Conservation (phyloP, 2,113 vertebrate genomes). For the Brachypteracias leptosomus region DNA sequence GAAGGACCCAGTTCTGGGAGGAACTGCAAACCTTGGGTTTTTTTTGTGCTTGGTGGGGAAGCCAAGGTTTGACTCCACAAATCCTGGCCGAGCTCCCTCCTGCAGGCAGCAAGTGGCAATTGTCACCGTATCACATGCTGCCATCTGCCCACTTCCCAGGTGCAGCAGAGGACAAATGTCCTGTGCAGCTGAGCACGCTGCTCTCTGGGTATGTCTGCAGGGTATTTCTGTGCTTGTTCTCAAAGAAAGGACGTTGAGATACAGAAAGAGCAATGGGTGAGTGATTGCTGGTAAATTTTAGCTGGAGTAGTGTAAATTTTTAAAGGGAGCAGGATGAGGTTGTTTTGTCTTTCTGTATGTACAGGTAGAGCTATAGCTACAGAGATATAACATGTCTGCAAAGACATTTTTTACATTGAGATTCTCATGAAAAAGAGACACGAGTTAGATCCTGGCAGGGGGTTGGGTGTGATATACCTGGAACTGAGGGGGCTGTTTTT, state of each 20-base stretch:
- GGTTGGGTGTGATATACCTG: neutral
- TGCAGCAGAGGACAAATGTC: neutral
- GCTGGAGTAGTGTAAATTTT: neutral
- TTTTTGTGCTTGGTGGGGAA: neutral
- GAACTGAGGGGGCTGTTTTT: neutral
- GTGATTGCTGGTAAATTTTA: neutral
- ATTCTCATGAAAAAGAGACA: neutral
- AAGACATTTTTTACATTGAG: neutral
- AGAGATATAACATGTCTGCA: neutral
- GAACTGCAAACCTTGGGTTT: neutral
- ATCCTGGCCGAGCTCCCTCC: neutral
- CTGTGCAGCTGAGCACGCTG: neutral
- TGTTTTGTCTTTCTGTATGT: neutral
- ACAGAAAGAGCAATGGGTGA: neutral
- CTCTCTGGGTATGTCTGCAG: neutral
- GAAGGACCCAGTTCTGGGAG: neutral
- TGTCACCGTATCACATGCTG: neutral
- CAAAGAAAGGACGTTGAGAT: neutral
- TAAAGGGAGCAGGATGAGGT: neutral
- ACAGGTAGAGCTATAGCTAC: neutral
- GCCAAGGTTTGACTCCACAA: neutral
- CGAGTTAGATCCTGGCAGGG: neutral
- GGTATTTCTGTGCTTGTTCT: neutral
- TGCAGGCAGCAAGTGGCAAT: neutral
- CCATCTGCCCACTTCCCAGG: neutral